These are phyloP conservation scores for Oscheius sp. DNA, from an alignment of 2,888 invertebrate species.

Conservation along the genomic window DNA sequence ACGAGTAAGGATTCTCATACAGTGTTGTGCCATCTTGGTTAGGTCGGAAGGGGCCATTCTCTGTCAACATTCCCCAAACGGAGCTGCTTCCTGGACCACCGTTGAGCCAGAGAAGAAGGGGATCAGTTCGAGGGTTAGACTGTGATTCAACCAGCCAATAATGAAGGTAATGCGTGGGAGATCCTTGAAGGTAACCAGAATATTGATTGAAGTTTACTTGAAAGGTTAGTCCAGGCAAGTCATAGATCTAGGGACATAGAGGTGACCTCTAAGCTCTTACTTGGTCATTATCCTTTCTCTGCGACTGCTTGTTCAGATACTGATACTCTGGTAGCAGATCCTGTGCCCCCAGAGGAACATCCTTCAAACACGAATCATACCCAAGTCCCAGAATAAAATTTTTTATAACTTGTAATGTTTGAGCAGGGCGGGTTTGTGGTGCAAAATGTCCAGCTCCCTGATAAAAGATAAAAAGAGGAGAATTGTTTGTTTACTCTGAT, in stretches of 20 bases:
- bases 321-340: constrained; percentile 38
- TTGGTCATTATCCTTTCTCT: constrained; percentile 38
- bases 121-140: constrained; percentile 36
- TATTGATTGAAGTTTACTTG: constrained; percentile 53
- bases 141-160: constrained; percentile 53
- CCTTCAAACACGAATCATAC: constrained; percentile 42
- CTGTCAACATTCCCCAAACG: constrained; percentile 70
- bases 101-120: constrained; percentile 54
- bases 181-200: constrained; percentile 52
- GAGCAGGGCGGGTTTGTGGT: constrained; percentile 41
- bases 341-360: constrained; percentile 41
- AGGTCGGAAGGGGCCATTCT: constrained; percentile 71
- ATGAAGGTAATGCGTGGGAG: constrained; percentile 40
- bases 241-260: constrained; percentile 26
- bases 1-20: constrained; percentile 57
- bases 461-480: constrained; percentile 25
- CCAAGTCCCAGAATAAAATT: constrained; percentile 38
- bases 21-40: constrained; percentile 54
- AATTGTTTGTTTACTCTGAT: constrained; percentile 39
- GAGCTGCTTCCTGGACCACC: constrained; percentile 58
- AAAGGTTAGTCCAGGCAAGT: constrained; percentile 50
- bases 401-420: constrained; percentile 42
- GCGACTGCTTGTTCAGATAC: neutral
- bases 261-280: constrained; percentile 7
- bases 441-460: constrained; percentile 51